Conservation (phyloP, 2,888 invertebrate species). For the Hermodice carunculata region DNA sequence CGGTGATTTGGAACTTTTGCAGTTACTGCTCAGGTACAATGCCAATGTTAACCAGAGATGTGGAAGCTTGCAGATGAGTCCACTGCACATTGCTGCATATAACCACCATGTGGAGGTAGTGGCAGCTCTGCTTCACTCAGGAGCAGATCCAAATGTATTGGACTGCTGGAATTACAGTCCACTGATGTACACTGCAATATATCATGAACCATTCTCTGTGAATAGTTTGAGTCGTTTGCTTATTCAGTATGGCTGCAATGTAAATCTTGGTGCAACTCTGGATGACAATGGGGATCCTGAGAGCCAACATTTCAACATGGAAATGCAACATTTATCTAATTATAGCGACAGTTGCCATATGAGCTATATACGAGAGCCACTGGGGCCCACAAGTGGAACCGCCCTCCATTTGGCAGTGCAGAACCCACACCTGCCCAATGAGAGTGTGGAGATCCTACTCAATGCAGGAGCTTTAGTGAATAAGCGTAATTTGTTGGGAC, state of each 20-base stretch:
- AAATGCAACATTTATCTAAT: conserved; percentile 15
- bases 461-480: conserved; percentile 82
- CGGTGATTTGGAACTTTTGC: conserved; percentile 12
- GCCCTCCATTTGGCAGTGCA: conserved; percentile 54
- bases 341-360: conserved; percentile 13
- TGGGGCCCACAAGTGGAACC: conserved; percentile 31
- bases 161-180: conserved; percentile 84
- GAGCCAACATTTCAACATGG: background rate
- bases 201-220: conserved; percentile 21
- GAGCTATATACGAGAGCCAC: conserved; percentile 27
- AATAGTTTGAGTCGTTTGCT: conserved; percentile 16
- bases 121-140: conserved; percentile 73
- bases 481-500: conserved; percentile 27
- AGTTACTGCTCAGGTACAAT: conserved; percentile 6
- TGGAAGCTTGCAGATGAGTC: conserved; percentile 23
- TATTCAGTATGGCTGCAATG: conserved; percentile 25
- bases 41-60: conserved; percentile 24
- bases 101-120: conserved; percentile 23
- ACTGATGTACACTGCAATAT: conserved; percentile 79
- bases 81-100: conserved; percentile 28
- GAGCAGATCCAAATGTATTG: conserved; percentile 79
- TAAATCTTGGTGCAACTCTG: conserved; percentile 28
- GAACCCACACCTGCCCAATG: conserved; percentile 73
- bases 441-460: conserved; percentile 81
- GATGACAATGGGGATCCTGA: conserved; percentile 9